Conservation (phyloP, 2,113 vertebrate species). For the Macaca fascicularis region DNA sequence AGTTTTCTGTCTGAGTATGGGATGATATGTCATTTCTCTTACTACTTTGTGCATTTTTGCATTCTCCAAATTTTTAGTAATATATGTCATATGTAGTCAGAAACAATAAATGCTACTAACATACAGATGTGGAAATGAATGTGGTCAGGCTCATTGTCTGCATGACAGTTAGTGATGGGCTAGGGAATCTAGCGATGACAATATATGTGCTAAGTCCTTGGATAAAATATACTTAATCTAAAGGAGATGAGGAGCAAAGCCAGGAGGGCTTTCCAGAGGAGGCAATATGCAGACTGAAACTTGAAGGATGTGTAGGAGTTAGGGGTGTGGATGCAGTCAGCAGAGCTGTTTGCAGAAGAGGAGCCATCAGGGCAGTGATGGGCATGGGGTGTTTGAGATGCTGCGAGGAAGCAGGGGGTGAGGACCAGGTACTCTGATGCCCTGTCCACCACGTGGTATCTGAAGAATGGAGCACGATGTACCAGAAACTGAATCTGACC, state of each 20-base stretch:
- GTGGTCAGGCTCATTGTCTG: background rate
- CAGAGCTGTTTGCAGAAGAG: background rate
- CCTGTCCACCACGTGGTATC: background rate
- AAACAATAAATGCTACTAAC: background rate
- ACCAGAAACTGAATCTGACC: background rate
- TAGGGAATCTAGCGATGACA: background rate
- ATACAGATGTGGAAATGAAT: background rate
- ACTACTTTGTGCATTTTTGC: background rate
- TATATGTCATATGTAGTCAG: background rate
- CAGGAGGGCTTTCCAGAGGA: background rate
- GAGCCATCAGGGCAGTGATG: background rate
- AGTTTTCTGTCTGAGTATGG: background rate
- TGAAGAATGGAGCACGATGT: background rate
- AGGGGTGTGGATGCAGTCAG: no score
- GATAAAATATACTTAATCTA: background rate
- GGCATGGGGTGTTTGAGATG: background rate
- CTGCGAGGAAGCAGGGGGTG: background rate
- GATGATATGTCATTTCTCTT: background rate
- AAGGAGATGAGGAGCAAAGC: background rate
- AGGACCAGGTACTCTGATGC: background rate
- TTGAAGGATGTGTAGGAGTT: background rate
- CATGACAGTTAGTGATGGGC: background rate
- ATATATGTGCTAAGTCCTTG: fast-evolving
- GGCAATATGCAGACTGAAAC: background rate
- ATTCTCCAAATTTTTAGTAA: background rate